Evolutionary conservation across 2,113 vertebrate species (phyloP), one percentile per base, ranked within the genome.

Genomic region (Nannobrachium achirus): DNA sequence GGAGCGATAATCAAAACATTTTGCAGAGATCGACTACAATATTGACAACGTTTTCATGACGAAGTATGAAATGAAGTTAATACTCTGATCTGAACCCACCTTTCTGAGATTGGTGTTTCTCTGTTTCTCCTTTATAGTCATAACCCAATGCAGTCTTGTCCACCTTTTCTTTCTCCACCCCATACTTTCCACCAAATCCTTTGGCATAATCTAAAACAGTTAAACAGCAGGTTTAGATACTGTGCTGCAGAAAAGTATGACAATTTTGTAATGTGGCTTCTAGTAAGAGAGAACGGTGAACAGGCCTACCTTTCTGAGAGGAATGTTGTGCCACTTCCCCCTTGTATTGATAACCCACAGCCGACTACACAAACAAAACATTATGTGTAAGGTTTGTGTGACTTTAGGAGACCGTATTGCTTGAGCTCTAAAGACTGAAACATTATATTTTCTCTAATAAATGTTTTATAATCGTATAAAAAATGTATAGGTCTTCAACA

Each of bases 281-380:
- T 48, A 14, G 42, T 13, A 48, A 14, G 45, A 48, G 1, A 13
- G 44, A 11, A 45, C 0, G 44, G 9, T 45, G 1, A 3, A 25
- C 25, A 33, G 25, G 6, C 25, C 85, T 82, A 92, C 98, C 98
- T 96, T 92, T 98, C 84, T 99, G 98, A 59, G 98, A 99, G 0
- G 91, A 57, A 16, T 99, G 98, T 46, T 95, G 94, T 70, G 96
- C 90, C 71, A 96, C 92, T 60, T 96, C 88, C n/a, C 90, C 95
- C 86, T 98, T 99, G 91, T 98, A 98, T 16, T 96, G 95, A 75
- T 95, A 99, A 56, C 95, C 94, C 82, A 97, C 53, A 0, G 98
- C 98, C 14, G 96, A 97, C 98, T 99, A 87, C 1, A 67, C 14
- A 76, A 14, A 69, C 4, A 63, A 72, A 48, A 75, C 10, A 52